Evolutionary conservation across 2,888 invertebrate species (phyloP).

Genomic region (Drosophila trichaetosa): DNA sequence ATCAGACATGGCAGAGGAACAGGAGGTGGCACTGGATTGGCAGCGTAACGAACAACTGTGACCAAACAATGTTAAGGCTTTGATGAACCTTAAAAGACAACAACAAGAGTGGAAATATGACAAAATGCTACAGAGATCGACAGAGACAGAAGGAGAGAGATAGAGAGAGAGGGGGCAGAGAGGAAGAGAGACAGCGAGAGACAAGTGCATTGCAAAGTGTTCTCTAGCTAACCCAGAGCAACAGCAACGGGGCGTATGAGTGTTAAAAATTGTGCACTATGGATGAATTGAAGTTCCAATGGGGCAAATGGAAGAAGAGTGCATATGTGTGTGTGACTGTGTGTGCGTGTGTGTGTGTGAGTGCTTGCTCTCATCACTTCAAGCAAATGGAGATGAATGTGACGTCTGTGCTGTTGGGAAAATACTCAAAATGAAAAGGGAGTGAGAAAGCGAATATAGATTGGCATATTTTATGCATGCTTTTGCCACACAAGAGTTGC

Average conservation of each 20-base stretch:
- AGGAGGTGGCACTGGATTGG: slow-evolving; percentile 30
- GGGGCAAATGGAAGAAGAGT: slow-evolving; percentile 27
- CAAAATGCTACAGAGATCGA: slow-evolving; percentile 55
- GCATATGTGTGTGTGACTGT: slow-evolving; percentile 17
- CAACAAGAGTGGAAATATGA: slow-evolving; percentile 64
- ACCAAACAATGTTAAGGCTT: slow-evolving; percentile 79
- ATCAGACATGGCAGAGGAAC: not conserved
- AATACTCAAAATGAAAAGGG: slow-evolving; percentile 1
- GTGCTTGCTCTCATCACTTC: slow-evolving; percentile 65
- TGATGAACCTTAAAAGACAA: slow-evolving; percentile 76
- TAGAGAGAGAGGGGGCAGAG: not conserved
- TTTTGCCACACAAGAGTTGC: slow-evolving; percentile 57
- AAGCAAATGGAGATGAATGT: slow-evolving; percentile 79
- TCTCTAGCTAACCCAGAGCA: slow-evolving; percentile 32
- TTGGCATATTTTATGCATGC: slow-evolving; percentile 79
- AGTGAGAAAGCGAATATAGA: slow-evolving; percentile 41
- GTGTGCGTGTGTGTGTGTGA: slow-evolving; percentile 14
- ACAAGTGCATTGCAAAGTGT: slow-evolving; percentile 50
- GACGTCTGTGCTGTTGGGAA: slow-evolving; percentile 58
- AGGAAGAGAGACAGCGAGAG: slow-evolving; percentile 15
- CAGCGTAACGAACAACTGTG: slow-evolving; percentile 70
- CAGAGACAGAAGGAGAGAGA: slow-evolving; percentile 8
- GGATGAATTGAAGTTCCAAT: slow-evolving; percentile 72
- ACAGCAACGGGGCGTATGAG: slow-evolving; percentile 71
- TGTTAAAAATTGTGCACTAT: slow-evolving; percentile 77